These are phyloP conservation scores for Hypanus sabinus DNA, from an alignment of 2,113 vertebrate genomes.

Conservation along the genomic window DNA sequence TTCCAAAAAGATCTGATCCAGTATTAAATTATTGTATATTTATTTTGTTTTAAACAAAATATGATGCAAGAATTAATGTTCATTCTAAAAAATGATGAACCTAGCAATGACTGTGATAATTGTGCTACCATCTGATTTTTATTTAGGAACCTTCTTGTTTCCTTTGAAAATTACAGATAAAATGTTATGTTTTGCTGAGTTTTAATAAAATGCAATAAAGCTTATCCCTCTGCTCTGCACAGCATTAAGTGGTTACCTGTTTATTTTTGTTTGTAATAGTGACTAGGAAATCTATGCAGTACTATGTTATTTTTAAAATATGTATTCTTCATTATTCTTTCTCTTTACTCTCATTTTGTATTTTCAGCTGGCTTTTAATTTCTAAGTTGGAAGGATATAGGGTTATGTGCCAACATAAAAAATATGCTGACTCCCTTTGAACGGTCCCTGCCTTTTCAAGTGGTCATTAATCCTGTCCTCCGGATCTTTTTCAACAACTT, in stretches of 20 bases:
- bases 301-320: too few species aligned
- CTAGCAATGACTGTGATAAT: not conserved
- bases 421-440: too few species aligned
- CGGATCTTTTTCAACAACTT: too few species aligned
- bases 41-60: not conserved
- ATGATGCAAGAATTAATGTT: not conserved
- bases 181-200: not conserved
- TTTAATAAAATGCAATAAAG: not conserved
- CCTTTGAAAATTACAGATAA: not conserved
- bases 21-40: not conserved
- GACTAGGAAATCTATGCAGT: too few species aligned
- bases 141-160: not conserved
- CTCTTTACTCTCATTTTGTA: too few species aligned
- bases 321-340: too few species aligned
- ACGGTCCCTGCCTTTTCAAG: too few species aligned
- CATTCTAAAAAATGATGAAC: not conserved
- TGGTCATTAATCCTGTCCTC: too few species aligned
- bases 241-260: not conserved
- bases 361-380: not conserved
- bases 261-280: not conserved
- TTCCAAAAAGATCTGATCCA: not conserved
- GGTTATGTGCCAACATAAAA: not conserved
- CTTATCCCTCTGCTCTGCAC: not conserved
- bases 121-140: not conserved
- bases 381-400: not conserved